Conservation (phyloP, 2,888 invertebrate species). For the Microchrysa polita region DNA sequence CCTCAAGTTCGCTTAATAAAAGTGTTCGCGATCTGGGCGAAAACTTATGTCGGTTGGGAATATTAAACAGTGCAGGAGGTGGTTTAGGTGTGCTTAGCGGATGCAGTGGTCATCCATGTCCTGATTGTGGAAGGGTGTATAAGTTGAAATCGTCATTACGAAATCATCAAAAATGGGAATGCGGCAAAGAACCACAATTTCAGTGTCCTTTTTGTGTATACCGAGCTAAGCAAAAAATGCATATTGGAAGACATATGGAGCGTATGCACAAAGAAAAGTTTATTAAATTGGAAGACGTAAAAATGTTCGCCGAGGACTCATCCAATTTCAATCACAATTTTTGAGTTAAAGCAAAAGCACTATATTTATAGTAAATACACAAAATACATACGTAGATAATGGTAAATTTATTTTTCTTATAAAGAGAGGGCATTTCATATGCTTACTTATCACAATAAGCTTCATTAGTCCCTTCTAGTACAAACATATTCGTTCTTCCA, state of each 20-base stretch:
- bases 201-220: constrained; percentile 86
- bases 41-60: constrained; percentile 36
- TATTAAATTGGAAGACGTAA: constrained; percentile 63
- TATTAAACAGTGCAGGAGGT: constrained; percentile 47
- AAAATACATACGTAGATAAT: too few relatives aligned
- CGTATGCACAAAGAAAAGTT: constrained; percentile 79
- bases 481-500: too few relatives aligned
- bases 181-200: constrained; percentile 85
- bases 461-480: too few relatives aligned
- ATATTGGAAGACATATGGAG: constrained; percentile 84
- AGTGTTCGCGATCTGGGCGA: constrained; percentile 45
- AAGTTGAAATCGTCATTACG: constrained; percentile 86
- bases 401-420: too few relatives aligned
- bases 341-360: too few relatives aligned
- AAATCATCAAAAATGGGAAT: constrained; percentile 87
- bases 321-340: constrained; percentile 46
- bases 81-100: constrained; percentile 53
- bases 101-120: constrained; percentile 73
- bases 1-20: constrained; percentile 35
- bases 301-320: constrained; percentile 53
- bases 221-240: constrained; percentile 86
- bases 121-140: constrained; percentile 85
- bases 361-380: too few relatives aligned
- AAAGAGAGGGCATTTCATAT: too few relatives aligned
- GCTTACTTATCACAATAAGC: too few relatives aligned